phyloP scores from a whole-genome alignment of 2,888 invertebrate species.

The Hirtodrosophila duncani region DNA sequence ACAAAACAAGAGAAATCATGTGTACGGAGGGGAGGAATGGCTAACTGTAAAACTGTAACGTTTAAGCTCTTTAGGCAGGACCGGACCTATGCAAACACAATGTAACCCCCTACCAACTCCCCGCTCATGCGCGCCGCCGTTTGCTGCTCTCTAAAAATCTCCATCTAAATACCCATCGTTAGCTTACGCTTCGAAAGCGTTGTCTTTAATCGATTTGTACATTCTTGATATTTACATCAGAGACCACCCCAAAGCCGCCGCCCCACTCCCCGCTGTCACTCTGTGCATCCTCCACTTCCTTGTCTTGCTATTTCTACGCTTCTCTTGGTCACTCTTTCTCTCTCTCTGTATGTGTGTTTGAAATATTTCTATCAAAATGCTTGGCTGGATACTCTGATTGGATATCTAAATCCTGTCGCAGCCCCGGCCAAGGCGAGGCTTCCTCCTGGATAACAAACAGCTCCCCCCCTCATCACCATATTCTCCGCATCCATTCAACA shows the following conservation, averaged over 20 bases:
- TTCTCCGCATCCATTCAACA: background rate
- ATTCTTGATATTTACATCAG: conserved; percentile 67
- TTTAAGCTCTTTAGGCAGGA: conserved; percentile 50
- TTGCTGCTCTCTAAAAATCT: conserved; percentile 3
- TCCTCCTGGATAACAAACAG: conserved; percentile 6
- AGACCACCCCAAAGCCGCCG: conserved; percentile 24
- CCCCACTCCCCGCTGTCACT: background rate
- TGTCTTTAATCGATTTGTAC: conserved; percentile 73
- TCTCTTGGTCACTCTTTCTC: conserved; percentile 19
- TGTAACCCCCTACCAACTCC: conserved; percentile 30
- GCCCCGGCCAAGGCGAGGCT: conserved; percentile 24
- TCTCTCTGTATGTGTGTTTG: conserved; percentile 22
- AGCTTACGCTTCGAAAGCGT: conserved; percentile 46
- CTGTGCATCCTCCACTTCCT: conserved; percentile 13
- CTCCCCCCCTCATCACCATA: conserved; percentile 38
- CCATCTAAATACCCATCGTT: conserved; percentile 23
- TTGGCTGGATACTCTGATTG: conserved; percentile 65
- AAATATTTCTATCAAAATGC: conserved; percentile 51
- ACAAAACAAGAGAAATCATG: conserved; percentile 29
- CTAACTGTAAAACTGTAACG: conserved; percentile 36
- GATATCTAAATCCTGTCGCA: conserved; percentile 70
- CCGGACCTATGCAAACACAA: conserved; percentile 64
- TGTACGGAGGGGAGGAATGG: conserved; percentile 14
- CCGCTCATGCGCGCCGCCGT: conserved; percentile 51
- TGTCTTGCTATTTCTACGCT: conserved; percentile 5